A percentile compares a stretch with the other conserved stretches of the same genome.
These are phyloP conservation scores for Daboia siamensis DNA, from an alignment of 2,113 vertebrate species.

Conservation along the genomic window DNA sequence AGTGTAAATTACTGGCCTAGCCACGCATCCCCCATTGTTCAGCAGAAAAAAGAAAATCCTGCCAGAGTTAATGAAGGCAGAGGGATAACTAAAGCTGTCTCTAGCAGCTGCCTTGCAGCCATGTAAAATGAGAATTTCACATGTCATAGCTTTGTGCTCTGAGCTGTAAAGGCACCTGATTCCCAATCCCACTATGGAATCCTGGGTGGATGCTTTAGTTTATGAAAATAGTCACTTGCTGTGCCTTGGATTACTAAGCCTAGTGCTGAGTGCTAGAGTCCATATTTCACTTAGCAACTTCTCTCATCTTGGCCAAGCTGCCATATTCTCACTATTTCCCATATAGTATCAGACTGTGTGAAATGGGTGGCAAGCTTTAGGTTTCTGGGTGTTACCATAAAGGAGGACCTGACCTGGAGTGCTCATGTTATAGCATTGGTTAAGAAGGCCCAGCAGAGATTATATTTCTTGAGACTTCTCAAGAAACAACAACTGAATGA, in stretches of 20 bases:
- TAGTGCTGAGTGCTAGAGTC: rapidly evolving
- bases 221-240: not conserved
- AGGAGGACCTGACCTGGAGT: no score
- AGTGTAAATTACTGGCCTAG: constrained; percentile 36
- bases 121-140: constrained; percentile 25
- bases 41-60: constrained; percentile 3
- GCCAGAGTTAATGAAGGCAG: not conserved
- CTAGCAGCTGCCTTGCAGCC: constrained; percentile 41
- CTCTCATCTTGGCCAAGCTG: rapidly evolving
- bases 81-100: constrained; percentile 32
- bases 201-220: not conserved
- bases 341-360: not conserved
- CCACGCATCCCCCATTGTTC: not conserved
- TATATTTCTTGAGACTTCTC: no score
- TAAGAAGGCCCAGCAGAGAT: no score
- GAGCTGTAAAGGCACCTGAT: constrained; percentile 40
- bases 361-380: no score
- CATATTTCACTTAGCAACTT: rapidly evolving
- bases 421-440: no score
- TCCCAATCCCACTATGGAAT: not conserved
- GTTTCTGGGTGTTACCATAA: no score
- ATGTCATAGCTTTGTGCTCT: constrained; percentile 31
- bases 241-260: not conserved
- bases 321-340: rapidly evolving
- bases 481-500: no score